Evolutionary conservation across 2,797 vertebrate genomes (phyloP).

Genomic region (Numenius phaeopus): DNA sequence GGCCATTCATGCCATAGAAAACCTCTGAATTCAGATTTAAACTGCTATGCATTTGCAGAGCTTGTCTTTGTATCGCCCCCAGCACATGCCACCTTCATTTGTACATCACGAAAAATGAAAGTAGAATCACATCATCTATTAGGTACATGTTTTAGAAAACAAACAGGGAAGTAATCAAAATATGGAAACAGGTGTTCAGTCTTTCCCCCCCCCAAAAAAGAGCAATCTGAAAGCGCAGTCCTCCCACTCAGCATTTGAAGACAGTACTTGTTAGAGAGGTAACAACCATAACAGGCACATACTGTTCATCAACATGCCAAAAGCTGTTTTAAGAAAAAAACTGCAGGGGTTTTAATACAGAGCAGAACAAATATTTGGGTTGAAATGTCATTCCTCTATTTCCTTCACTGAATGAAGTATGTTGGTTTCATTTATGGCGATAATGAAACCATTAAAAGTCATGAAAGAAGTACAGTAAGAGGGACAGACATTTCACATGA

Average conservation of each 20-base stretch:
- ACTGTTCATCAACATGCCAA: background rate
- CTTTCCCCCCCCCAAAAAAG: background rate
- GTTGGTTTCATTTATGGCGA: background rate
- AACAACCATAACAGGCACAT: background rate
- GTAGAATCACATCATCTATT: background rate
- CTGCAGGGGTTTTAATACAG: background rate
- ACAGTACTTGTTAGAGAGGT: background rate
- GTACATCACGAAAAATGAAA: background rate
- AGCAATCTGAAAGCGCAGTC: background rate
- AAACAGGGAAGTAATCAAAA: background rate
- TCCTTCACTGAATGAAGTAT: background rate
- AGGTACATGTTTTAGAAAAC: background rate
- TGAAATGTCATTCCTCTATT: background rate
- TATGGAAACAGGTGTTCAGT: background rate
- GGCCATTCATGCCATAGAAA: background rate
- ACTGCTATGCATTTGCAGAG: background rate
- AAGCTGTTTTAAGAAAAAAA: background rate
- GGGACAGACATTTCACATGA: background rate
- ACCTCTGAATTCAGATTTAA: background rate
- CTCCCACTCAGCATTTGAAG: background rate
- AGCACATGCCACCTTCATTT: no score
- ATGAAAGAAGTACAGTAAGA: background rate
- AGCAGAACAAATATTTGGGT: background rate
- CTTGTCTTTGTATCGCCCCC: background rate
- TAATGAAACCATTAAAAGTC: conserved; percentile 1